Evolutionary conservation across 2,888 invertebrate genomes (phyloP), one percentile per base, ranked within the genome.

Genomic region (Pachydiplax longipennis): DNA sequence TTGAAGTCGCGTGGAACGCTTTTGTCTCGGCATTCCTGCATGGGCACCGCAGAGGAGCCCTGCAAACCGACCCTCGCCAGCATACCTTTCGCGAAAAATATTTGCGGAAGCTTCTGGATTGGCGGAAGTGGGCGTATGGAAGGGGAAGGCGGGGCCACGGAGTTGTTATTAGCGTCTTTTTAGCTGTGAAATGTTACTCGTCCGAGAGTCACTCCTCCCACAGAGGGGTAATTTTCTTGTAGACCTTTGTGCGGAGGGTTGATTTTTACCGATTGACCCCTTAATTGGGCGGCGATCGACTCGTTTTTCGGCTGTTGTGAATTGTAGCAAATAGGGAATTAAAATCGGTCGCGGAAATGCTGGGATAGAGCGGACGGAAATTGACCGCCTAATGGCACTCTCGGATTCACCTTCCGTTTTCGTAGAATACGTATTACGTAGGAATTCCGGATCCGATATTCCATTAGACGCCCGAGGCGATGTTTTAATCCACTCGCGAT

Each of bases 1-100:
- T 87, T 87, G 87, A 87, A 87, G 87, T 87, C 61, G 87, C 37
- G 87, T 61, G 87, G 87, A 87, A 87, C 87, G 87, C 87, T 87
- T n/a, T 87, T 87, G 87, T 87, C 87, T 58, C 83, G 35, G 61
- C 58, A 87, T 87, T 87, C 87, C 87, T 58, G 61, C 61, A 65
- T 35, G n/a, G 61, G 12, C 83, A 31, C 53, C 25, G 35, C 87
- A 22, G 18, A 31, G 31, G 2, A 35, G 3, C 58, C 83, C 31
- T 22, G 15, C 6, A 58, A 10, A 61, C 61, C 35, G 10, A 37
- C 4, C 87, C 83, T 61, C 18, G 15, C 8, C 37, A 22, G 65
- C 87, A 61, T 87, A 37, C 87, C 61, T 87, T 31, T 31, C 35
- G 40, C 37, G 87, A 37, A 65, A 37, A 37, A 35, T 53, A 53